Evolutionary conservation across 2,113 vertebrate genomes (phyloP).

Genomic region (Rafetus swinhoei): DNA sequence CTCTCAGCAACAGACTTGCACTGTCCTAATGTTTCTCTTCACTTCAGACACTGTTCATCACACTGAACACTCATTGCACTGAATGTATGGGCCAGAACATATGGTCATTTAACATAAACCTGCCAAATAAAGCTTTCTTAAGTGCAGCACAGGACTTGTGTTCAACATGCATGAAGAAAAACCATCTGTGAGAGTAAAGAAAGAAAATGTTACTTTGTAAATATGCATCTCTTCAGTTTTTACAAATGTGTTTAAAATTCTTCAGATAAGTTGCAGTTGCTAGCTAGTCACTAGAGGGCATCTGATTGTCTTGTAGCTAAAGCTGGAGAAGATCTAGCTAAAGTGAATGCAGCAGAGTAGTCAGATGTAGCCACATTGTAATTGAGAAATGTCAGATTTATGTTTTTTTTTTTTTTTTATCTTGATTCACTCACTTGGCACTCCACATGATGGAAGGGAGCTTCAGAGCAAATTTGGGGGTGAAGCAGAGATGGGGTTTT

Average conservation of each 20-base stretch:
- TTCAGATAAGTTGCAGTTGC: background rate
- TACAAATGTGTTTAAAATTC: background rate
- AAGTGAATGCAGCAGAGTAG: accelerated
- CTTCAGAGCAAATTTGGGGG: background rate
- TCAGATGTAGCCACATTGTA: background rate
- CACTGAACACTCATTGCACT: background rate
- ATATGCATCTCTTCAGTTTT: background rate
- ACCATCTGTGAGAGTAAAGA: background rate
- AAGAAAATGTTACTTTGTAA: background rate
- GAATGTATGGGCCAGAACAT: background rate
- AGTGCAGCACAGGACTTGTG: background rate
- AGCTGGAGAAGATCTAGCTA: background rate
- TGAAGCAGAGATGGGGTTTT: background rate
- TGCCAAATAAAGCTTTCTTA: background rate
- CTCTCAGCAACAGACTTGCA: background rate
- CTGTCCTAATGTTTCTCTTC: background rate
- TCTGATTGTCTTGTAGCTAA: background rate
- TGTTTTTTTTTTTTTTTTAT: background rate
- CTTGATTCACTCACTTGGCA: accelerated
- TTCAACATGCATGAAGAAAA: accelerated
- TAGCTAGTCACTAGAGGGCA: slow-evolving; percentile 60
- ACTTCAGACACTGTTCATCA: background rate
- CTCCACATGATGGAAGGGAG: background rate
- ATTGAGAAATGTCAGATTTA: background rate
- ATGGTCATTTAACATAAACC: accelerated